Conservation (phyloP, 2,113 vertebrate genomes). For the Ploceus nigricollis region DNA sequence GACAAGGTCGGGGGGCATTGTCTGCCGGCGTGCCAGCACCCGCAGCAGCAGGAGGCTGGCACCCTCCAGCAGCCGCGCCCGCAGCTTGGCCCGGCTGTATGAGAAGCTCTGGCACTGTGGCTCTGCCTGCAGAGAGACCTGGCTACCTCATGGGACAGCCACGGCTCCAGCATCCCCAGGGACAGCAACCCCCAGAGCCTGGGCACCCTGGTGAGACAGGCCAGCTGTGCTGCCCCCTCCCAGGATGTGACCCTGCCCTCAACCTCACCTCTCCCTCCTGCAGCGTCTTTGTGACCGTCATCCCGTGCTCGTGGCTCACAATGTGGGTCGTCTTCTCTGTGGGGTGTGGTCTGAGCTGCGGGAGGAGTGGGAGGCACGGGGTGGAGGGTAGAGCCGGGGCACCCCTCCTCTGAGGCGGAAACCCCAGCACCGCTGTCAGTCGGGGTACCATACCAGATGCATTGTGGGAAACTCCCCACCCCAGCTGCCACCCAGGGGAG, state of each 20-base stretch:
- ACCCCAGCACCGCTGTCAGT: neutral
- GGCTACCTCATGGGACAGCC: neutral
- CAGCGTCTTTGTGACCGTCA: conserved; percentile 73
- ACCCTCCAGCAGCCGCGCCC: conserved; percentile 82
- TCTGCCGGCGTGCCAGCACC: conserved; percentile 73
- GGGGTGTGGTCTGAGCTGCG: conserved; percentile 72
- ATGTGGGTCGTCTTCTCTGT: conserved; percentile 76
- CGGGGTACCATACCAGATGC: too few relatives aligned
- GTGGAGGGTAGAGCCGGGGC: neutral
- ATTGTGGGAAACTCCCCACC: neutral
- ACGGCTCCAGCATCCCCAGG: neutral
- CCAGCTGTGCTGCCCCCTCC: neutral
- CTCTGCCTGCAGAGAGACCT: conserved; percentile 66
- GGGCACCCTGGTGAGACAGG: neutral
- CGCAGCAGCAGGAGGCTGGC: conserved; percentile 86
- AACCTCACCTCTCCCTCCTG: conserved; percentile 80
- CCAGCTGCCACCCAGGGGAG: neutral
- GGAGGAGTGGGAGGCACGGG: neutral
- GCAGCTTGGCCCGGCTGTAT: conserved; percentile 49
- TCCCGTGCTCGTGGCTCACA: conserved; percentile 62
- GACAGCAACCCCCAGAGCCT: neutral
- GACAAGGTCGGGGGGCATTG: conserved; percentile 67
- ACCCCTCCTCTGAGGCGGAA: neutral
- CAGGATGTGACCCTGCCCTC: neutral
- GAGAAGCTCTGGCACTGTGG: conserved; percentile 48